A percentile compares a stretch with the other conserved stretches of the same genome.
phyloP scores from a whole-genome alignment of 1,140 invertebrate species.

The Drosophila kepulauana region DNA sequence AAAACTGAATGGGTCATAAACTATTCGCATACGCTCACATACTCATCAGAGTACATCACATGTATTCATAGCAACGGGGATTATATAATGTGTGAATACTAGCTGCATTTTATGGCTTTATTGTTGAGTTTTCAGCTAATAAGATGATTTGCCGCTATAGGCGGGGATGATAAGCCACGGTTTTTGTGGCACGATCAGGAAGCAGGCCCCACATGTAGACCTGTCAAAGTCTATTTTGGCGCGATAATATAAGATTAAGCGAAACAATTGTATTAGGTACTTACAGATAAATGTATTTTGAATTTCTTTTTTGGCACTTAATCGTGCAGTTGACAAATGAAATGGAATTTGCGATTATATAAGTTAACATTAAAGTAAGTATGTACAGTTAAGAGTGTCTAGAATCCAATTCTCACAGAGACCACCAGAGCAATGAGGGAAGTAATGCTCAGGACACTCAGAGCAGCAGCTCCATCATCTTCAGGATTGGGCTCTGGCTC shows the following conservation, averaged over 20 bases:
- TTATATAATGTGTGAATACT: constrained; percentile 14
- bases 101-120: constrained; percentile 31
- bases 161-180: constrained; percentile 36
- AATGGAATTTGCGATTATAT: constrained; percentile 67
- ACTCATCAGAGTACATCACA: not conserved
- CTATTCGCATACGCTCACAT: not conserved
- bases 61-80: not conserved
- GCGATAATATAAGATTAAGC: constrained; percentile 51
- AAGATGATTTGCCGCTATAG: constrained; percentile 19
- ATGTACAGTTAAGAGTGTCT: constrained; percentile 9
- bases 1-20: constrained; percentile 12
- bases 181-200: not conserved
- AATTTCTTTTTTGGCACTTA: constrained; percentile 65
- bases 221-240: constrained; percentile 39
- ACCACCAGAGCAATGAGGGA: constrained; percentile 56
- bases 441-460: constrained; percentile 55
- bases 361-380: constrained; percentile 42
- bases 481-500: constrained; percentile 8
- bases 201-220: constrained; percentile 28
- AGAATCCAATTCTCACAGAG: constrained; percentile 50
- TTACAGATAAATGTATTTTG: constrained; percentile 40
- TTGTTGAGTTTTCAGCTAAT: constrained; percentile 50
- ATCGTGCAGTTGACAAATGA: constrained; percentile 24
- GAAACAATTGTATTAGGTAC: constrained; percentile 43
- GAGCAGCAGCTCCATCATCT: constrained; percentile 44